Base-by-base conservation (phyloP, 2,113 vertebrate genomes). In the Pachypanchax playfairii region DNA sequence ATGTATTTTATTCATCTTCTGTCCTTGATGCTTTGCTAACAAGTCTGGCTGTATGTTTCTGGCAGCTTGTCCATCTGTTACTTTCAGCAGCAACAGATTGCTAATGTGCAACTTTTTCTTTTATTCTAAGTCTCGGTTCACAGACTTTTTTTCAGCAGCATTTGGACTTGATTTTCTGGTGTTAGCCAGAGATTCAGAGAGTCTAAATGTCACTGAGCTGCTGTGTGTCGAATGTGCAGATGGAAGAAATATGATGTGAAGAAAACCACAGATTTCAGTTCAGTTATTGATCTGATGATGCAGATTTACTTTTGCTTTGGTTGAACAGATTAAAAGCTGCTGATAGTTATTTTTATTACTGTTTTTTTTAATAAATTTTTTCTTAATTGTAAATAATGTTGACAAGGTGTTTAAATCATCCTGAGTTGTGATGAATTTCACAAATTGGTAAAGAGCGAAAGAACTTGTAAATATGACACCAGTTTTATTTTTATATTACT, bases 1-100 rank as follows among this genome's bases (percentile, higher is more conserved):
- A 80, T 75, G 69, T 71, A 61, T 83, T 69, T n/a, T n/a, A n/a
- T n/a, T n/a, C n/a, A n/a, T n/a, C n/a, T n/a, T 82, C 73, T 53
- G 69, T 75, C 82, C 78, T 84, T 53, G 17, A 43, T 73, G 52
- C 67, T 63, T 52, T 10, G 24, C 67, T 63, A 56, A 73, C 64
- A 52, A 21, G 51, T 65, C 70, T 25, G 66, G 70, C 49, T 39
- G 47, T n/a, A 59, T 13, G 7, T 50, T 33, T 73, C 72, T 43
- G 49, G 41, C 60, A 58, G 61, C 14, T 6, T 1, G 52, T 83
- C 65, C 59, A 62, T 75, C 65, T 65, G 78, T 55, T 70, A 36
- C 35, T 42, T 52, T 39, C 3, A 21, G 26, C n/a, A 3, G 69
- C 84, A 68, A 68, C 64, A 70, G 56, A 78, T 73, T 76, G 76